Evolutionary conservation across 2,888 invertebrate species (phyloP).

Genomic region (Andrena minutula): DNA sequence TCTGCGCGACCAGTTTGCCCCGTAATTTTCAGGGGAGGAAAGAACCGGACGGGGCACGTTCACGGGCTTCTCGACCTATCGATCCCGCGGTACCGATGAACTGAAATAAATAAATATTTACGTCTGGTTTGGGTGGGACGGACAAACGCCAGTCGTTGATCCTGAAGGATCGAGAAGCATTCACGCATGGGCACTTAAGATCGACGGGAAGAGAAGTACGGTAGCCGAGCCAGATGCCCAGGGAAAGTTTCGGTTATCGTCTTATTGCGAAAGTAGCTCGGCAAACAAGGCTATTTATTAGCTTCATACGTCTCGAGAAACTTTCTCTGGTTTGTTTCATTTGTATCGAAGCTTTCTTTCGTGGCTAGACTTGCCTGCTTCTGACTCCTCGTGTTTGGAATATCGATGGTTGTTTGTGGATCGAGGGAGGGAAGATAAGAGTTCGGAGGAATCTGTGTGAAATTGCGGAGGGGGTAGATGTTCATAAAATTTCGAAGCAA

Average conservation of each 20-base stretch:
- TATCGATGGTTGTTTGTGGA: neutral
- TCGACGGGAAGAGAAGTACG: slow-evolving; percentile 54
- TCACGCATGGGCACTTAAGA: slow-evolving; percentile 9
- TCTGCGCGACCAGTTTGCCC: slow-evolving; percentile 11
- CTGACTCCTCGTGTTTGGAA: neutral
- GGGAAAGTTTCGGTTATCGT: slow-evolving; percentile 64
- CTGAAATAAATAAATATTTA: neutral
- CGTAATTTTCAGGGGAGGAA: slow-evolving; percentile 40
- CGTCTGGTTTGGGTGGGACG: neutral
- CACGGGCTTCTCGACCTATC: neutral
- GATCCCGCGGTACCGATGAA: slow-evolving; percentile 5
- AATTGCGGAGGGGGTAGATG: neutral
- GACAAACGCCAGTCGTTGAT: neutral
- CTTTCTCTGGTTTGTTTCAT: slow-evolving; percentile 52
- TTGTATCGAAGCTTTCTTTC: slow-evolving; percentile 20
- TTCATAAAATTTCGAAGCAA: neutral
- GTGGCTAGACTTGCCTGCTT: slow-evolving; percentile 26
- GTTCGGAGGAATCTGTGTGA: neutral
- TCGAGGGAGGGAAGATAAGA: neutral
- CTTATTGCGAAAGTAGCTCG: slow-evolving; percentile 63
- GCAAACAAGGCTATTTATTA: slow-evolving; percentile 80
- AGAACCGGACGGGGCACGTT: neutral
- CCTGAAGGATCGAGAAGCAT: slow-evolving; percentile 65
- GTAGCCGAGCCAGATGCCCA: slow-evolving; percentile 39
- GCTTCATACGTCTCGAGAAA: slow-evolving; percentile 70